These are phyloP conservation scores for Alfaro cultratus DNA, from an alignment of 2,797 vertebrate species.

Conservation along the genomic window DNA sequence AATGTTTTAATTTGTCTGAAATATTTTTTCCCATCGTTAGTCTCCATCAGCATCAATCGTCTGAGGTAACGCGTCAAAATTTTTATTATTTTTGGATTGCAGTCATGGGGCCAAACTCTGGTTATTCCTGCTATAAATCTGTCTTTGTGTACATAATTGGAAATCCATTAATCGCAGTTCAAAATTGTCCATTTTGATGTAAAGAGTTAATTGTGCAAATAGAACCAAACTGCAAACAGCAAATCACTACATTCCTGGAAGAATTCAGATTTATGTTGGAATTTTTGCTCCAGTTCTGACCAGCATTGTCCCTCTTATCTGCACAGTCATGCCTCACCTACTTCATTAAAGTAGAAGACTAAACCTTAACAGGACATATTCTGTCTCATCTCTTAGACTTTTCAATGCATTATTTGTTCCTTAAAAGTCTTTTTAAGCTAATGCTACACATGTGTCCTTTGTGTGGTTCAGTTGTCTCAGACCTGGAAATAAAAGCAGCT, in stretches of 20 bases:
- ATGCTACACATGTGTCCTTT: neutral
- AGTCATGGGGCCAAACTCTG: neutral
- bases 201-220: neutral
- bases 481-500: neutral
- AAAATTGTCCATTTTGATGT: neutral
- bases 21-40: neutral
- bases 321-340: neutral
- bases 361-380: neutral
- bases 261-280: neutral
- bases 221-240: neutral
- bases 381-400: neutral
- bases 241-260: neutral
- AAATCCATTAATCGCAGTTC: neutral
- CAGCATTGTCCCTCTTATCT: neutral
- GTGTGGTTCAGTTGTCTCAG: neutral
- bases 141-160: neutral
- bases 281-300: neutral
- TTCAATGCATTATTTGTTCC: neutral
- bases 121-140: neutral
- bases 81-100: neutral
- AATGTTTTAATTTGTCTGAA: neutral
- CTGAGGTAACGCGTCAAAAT: too few relatives aligned
- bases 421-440: neutral
- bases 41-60: neutral
- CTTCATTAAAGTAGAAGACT: neutral